Percentiles rank a stretch among this genome's conserved stretches.
These are phyloP conservation scores for Serrognathus titanus DNA, from an alignment of 2,888 invertebrate species.

Conservation along the genomic window DNA sequence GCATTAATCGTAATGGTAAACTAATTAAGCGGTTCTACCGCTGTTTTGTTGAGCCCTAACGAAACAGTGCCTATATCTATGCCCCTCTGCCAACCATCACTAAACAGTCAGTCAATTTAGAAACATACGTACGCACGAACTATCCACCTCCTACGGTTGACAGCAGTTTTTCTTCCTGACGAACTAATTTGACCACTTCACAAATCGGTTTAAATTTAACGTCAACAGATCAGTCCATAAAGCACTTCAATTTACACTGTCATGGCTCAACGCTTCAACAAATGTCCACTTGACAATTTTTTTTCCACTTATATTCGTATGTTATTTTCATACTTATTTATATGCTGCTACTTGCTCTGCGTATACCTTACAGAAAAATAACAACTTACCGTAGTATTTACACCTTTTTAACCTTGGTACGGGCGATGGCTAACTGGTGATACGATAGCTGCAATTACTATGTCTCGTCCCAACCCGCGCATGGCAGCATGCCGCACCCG, in stretches of 20 bases:
- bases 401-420: constrained; percentile 29
- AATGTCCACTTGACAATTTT: constrained; percentile 34
- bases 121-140: constrained; percentile 25
- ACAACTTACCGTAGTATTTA: constrained; percentile 32
- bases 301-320: constrained; percentile 32
- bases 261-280: constrained; percentile 43
- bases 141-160: constrained; percentile 25
- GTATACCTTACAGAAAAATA: constrained; percentile 36
- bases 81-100: constrained; percentile 21
- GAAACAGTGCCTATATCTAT: constrained; percentile 18
- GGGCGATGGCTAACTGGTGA: constrained; percentile 34
- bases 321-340: constrained; percentile 31
- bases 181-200: constrained; percentile 23
- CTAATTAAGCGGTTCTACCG: constrained; percentile 3
- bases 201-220: constrained; percentile 30
- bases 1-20: neutral
- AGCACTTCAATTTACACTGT: constrained; percentile 48
- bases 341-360: constrained; percentile 29
- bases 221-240: constrained; percentile 29
- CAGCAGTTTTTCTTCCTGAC: constrained; percentile 20
- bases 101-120: constrained; percentile 22
- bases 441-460: constrained; percentile 24
- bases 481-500: constrained; percentile 41
- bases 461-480: constrained; percentile 31
- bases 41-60: constrained; percentile 18